Percentiles rank a stretch among this genome's conserved stretches.
Conservation (phyloP, 2,113 vertebrate species). For the Rafetus swinhoei region DNA sequence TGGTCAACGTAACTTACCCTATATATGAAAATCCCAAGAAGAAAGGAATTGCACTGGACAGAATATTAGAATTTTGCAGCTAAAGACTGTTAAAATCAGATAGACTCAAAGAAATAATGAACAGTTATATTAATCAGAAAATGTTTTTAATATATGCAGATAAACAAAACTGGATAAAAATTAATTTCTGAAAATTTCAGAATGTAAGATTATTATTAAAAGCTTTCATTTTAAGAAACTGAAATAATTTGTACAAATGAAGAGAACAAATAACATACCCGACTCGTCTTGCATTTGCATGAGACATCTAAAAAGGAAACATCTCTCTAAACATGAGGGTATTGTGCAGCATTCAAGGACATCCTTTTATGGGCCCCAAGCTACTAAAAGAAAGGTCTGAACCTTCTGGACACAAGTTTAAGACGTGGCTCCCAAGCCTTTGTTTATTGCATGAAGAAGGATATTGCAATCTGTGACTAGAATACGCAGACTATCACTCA, state of each 20-base stretch:
- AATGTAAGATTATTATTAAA: rapidly evolving
- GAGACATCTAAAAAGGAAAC: background rate
- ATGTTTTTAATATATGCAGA: background rate
- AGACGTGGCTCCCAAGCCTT: background rate
- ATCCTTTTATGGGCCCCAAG: background rate
- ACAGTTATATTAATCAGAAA: background rate
- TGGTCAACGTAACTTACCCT: background rate
- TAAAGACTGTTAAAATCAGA: background rate
- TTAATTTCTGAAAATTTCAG: background rate
- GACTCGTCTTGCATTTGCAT: background rate
- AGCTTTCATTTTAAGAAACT: background rate
- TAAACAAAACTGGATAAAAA: background rate
- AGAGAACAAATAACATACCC: background rate
- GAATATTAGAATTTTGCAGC: background rate
- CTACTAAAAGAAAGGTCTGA: rapidly evolving
- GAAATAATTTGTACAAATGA: background rate
- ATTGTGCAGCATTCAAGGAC: background rate
- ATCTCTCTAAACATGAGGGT: background rate
- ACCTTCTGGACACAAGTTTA: background rate
- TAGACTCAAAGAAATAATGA: background rate
- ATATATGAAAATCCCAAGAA: background rate
- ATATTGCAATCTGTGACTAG: background rate
- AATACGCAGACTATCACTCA: background rate
- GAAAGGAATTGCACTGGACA: background rate
- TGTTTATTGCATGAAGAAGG: background rate